Percentiles rank a stretch among this genome's conserved stretches.
Evolutionary conservation across 2,888 invertebrate genomes (phyloP).

Genomic region (Rhingia rostrata): DNA sequence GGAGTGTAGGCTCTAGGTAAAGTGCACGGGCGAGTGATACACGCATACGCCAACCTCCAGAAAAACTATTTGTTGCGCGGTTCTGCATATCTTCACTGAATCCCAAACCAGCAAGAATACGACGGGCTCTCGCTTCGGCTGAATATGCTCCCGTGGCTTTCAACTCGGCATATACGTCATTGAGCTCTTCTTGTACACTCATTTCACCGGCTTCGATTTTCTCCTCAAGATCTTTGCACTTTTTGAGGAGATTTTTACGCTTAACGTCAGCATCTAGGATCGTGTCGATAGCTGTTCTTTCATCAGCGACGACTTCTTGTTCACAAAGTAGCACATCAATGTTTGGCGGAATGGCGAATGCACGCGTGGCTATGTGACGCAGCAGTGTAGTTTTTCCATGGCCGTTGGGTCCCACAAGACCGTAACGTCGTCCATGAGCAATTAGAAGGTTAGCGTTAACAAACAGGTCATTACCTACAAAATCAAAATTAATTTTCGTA

Average conservation of each 20-base stretch:
- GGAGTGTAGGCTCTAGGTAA: constrained; percentile 97
- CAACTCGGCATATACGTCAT: constrained; percentile 96
- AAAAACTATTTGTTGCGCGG: constrained; percentile 94
- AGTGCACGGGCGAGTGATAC: constrained; percentile 98
- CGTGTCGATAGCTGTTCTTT: constrained; percentile 95
- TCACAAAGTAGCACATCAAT: constrained; percentile 98
- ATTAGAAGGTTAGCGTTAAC: constrained; percentile 97
- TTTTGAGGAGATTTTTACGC: constrained; percentile 90
- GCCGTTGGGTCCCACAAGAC: constrained; percentile 98
- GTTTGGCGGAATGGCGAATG: constrained; percentile 96
- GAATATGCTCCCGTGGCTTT: constrained; percentile 98
- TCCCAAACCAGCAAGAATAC: constrained; percentile 98
- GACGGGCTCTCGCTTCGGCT: constrained; percentile 97
- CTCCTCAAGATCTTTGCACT: constrained; percentile 92
- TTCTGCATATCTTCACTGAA: constrained; percentile 95
- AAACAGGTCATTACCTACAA: constrained; percentile 93
- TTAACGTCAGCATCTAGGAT: constrained; percentile 97
- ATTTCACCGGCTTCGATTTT: constrained; percentile 89
- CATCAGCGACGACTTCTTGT: constrained; percentile 98
- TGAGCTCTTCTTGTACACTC: constrained; percentile 89
- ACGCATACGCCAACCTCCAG: constrained; percentile 99
- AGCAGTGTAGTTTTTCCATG: constrained; percentile 99
- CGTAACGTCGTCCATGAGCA: constrained; percentile 96
- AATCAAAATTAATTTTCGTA: not conserved
- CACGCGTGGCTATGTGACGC: constrained; percentile 94